Base-by-base conservation (phyloP, 2,888 invertebrate species). In the Neoscelio sp. region DNA sequence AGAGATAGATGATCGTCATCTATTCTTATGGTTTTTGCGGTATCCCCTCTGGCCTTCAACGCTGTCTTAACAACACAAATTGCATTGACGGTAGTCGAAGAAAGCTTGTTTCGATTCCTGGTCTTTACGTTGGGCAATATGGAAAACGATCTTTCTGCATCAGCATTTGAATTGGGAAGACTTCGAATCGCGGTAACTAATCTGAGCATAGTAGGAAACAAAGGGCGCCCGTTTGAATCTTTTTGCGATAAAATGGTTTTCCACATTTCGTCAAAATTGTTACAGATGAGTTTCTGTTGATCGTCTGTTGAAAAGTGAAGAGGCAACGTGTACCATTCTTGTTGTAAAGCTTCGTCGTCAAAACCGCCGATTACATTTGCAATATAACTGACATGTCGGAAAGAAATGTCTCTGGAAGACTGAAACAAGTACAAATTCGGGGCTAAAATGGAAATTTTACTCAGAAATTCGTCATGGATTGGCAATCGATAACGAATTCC, bases 401-500 rank as follows among this genome's bases (percentile, higher is more conserved):
- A 33, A 8, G 33, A 33, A 8, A 8, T 33, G 8, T 33, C 8
- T 33, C 33, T 33, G 10, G 2, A 2, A 2, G 33, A 5, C 33
- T 33, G 3, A 33, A 33, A 33, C 2, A 33, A 33, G 10, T 26
- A 3, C 7, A 7, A 3, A 7, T 7, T 3, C 7, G 26, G 26
- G 3, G 26, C 26, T 7, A 48, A 48, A 12, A 28, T 26, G 1
- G 4, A 3, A 5, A 50, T 7, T 50, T 50, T 50, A 10, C 33
- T 52, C 18, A 33, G 52, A 18, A 52, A 52, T 52, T 52, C 52
- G 18, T 52, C 33, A 33, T 52, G 17, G 7, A 52, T 52, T 10
- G 52, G 52, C 6, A 52, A 33, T n/a, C 33, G 33, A 52, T 52
- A 18, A 10, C 52, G 35, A 52, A 52, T 52, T 52, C 12, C 12